Evolutionary conservation across 2,888 invertebrate species (phyloP).

Genomic region (Trachelus tabidus): DNA sequence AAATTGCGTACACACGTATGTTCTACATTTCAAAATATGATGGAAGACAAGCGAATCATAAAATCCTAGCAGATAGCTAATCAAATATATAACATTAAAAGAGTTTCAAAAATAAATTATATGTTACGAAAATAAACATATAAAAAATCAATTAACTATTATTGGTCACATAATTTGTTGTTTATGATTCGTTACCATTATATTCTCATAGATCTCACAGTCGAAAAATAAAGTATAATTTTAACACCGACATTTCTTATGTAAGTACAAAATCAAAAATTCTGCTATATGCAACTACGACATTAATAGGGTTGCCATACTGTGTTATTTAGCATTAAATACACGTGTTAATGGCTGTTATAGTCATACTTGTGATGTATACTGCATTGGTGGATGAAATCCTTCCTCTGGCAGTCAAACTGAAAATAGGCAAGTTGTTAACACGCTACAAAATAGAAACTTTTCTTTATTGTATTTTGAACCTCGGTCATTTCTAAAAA

Average conservation of each 20-base stretch:
- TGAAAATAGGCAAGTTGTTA: constrained; percentile 16
- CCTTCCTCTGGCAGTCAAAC: constrained; percentile 40
- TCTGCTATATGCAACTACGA: not conserved
- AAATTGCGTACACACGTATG: not conserved
- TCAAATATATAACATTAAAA: not conserved
- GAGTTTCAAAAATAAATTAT: not conserved
- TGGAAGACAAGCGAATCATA: not conserved
- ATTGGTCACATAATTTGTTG: not conserved
- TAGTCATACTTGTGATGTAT: constrained; percentile 35
- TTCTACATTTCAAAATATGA: not conserved
- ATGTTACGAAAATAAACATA: not conserved
- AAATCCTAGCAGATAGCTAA: not conserved
- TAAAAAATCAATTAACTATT: not conserved
- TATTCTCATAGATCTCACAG: not conserved
- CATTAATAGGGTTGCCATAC: not conserved
- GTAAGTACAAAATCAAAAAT: not conserved
- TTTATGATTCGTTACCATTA: not conserved
- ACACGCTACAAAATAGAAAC: not conserved
- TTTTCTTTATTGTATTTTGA: not conserved
- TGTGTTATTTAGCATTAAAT: not conserved
- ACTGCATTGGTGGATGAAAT: constrained; percentile 46
- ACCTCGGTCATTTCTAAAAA: not conserved
- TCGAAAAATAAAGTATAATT: not conserved
- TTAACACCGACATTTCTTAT: not conserved
- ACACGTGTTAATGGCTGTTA: constrained; percentile 21